phyloP scores from a whole-genome alignment of 2,888 invertebrate genomes.

The Cancer borealis region DNA sequence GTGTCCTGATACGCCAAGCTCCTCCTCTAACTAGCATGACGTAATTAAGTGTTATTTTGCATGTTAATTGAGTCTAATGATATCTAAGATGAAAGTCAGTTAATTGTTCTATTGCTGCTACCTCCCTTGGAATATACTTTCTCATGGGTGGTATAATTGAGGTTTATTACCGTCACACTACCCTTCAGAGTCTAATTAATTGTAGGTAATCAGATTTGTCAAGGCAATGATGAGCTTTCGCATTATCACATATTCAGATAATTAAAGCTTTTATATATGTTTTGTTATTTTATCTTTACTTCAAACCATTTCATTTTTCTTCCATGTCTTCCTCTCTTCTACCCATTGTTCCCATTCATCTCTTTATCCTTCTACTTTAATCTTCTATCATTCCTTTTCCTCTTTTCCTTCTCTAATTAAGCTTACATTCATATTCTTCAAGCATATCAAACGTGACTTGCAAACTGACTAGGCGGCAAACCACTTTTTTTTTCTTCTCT shows the following conservation, averaged over 20 bases:
- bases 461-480: background rate
- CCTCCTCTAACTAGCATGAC: background rate
- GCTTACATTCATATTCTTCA: background rate
- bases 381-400: background rate
- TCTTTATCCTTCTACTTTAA: too few relatives aligned
- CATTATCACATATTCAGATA: background rate
- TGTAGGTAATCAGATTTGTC: background rate
- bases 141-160: background rate
- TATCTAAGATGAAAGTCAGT: background rate
- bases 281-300: background rate
- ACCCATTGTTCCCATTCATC: background rate
- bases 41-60: background rate
- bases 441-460: background rate
- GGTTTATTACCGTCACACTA: background rate
- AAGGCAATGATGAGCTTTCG: background rate
- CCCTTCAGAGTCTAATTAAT: background rate
- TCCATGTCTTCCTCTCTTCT: background rate
- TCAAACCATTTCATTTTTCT: background rate
- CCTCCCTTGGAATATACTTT: background rate
- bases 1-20: too few relatives aligned
- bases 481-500: background rate
- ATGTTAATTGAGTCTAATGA: background rate
- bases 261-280: background rate
- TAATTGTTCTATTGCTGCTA: background rate
- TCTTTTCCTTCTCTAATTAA: background rate